Evolutionary conservation across 2,113 vertebrate species (phyloP), one percentile per base, ranked within the genome.

Genomic region (Rhea pennata): DNA sequence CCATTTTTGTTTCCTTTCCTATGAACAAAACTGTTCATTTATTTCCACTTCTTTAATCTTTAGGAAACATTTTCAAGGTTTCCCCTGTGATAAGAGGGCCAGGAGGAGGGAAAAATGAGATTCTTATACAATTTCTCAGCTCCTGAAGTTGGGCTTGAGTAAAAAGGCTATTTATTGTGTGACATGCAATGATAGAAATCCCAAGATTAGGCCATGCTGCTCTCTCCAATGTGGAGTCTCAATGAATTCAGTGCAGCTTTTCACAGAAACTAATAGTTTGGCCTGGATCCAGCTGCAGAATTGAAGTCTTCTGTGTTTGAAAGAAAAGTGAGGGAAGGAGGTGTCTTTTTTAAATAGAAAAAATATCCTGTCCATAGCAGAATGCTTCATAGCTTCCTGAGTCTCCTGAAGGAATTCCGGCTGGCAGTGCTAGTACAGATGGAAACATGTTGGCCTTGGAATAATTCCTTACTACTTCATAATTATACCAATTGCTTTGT

Each of bases 351-450:
- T 7, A 5, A 5, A 6, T 11, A 20, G 10, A 11, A 64, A 40
- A 39, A 27, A n/a, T 4, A 0, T 0, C 21, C 9, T 40, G 6
- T 16, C 13, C 15, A 46, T 0, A 6, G 12, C 44, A 29, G 54
- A 71, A 39, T n/a, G 19, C 24, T 87, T 77, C 50, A 50, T 33
- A 6, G 3, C 48, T 48, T 71, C 24, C 0, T 9, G 81, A 39
- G 20, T 36, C 4, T 64, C 42, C 22, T 9, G 16, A 33, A 72
- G 13, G 27, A 53, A 31, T 74, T 58, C 40, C 7, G 6, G 29
- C 44, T n/a, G 12, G 40, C 36, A 31, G 29, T 0, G 1, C 31
- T 67, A n/a, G 20, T 16, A n/a, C 19, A 23, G 2, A 5, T 22
- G 58, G 53, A 74, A 81, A 42, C 0, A 3, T 15, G 20, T 15